phyloP scores from a whole-genome alignment of 2,113 vertebrate species.

The Antechinus flavipes region DNA sequence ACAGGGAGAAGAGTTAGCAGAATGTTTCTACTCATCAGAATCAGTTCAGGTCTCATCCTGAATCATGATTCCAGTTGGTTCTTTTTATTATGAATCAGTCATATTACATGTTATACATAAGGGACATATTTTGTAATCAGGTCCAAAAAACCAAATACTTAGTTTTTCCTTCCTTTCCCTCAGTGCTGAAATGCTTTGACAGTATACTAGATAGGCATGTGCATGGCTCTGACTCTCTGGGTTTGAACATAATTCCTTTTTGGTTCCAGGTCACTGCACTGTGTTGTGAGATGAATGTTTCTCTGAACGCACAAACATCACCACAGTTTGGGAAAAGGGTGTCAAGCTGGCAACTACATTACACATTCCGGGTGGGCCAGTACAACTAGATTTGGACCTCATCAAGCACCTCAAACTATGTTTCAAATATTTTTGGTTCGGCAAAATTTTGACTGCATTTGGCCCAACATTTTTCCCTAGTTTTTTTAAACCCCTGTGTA shows the following conservation, averaged over 20 bases:
- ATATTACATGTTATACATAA: background rate
- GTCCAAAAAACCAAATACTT: background rate
- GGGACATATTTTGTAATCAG: background rate
- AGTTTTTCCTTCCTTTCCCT: background rate
- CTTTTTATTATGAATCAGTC: background rate
- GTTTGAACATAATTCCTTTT: background rate
- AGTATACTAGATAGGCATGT: background rate
- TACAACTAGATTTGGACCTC: slow-evolving; percentile 38
- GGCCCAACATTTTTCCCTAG: slow-evolving; percentile 30
- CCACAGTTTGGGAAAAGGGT: slow-evolving; percentile 6
- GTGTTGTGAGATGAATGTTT: background rate
- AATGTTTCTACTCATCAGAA: background rate
- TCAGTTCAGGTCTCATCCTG: too few species aligned
- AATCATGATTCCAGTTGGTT: background rate
- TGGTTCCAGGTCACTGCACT: background rate
- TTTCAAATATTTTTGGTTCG: slow-evolving; percentile 51
- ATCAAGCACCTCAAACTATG: slow-evolving; percentile 56
- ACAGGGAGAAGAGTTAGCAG: background rate
- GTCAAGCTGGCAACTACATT: background rate
- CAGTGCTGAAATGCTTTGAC: background rate
- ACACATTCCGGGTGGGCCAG: slow-evolving; percentile 31
- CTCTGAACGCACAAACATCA: background rate
- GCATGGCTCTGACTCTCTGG: background rate
- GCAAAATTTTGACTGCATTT: slow-evolving; percentile 58
- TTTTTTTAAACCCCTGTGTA: slow-evolving; percentile 52